Evolutionary conservation across 2,113 vertebrate genomes (phyloP), one percentile per base, ranked within the genome.

Genomic region (Pampusana beccarii): DNA sequence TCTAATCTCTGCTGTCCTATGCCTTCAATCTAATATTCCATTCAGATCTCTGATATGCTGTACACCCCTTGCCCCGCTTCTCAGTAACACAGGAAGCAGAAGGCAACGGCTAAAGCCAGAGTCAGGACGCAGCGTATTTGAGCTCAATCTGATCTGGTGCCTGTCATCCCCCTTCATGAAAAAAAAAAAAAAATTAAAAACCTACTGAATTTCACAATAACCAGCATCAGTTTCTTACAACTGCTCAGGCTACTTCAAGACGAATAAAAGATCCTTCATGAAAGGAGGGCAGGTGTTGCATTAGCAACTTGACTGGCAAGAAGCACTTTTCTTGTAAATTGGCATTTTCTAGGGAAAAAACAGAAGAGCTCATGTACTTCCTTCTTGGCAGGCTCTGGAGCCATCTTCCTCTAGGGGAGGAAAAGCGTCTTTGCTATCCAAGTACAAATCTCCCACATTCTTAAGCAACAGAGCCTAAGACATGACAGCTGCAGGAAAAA

Each of bases 301-400:
- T 91, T 93, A 92, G 83, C 73, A 96, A 79, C 58, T 72, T 48
- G 65, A 29, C 79, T 93, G 83, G 81, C 84, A 92, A 93, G 77
- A 89, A 95, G 87, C 10, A 14, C 38, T 83, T 36, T 9, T 64
- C 56, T 54, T 74, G 70, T 88, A 93, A 93, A 75, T 48, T 90
- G 91, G 85, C 88, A 92, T 96, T 83, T 96, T 84, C 69, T 72
- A 92, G 51, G 57, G 33, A n/a, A 88, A 62, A 58, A 57, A 4
- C 58, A 92, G 81, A 86, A 74, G 53, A 94, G 80, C 85, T 90
- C 72, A 25, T 83, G 64, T 77, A 69, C 62, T 94, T 90, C 93
- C 92, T 92, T 93, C 88, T 94, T 96, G 88, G 95, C 96, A 95
- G 58, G 83, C 77, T 81, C 80, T 74, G 62, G 66, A 95, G 54